Base-by-base conservation (phyloP, 1,140 invertebrate species). In the Drosophila subpulchrella region DNA sequence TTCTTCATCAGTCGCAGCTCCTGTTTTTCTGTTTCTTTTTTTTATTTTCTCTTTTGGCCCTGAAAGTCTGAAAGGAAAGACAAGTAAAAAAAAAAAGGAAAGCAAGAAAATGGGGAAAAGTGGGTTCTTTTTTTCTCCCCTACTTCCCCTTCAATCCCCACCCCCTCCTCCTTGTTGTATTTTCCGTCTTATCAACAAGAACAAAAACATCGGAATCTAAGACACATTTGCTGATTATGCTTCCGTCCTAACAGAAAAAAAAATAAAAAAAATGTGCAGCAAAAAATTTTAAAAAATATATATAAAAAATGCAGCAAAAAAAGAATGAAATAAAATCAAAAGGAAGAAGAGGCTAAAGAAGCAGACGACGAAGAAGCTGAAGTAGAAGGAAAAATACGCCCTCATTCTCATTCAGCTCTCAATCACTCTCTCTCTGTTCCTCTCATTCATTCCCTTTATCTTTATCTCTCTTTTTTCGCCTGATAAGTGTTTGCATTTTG, bases 401-500 rank as follows among this genome's bases (percentile, higher is more conserved):
- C 67, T 71, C 65, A 70, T 74, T 73, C 34, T 47, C 24, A 15
- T 27, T 73, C 24, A 53, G 32, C 24, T 27, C 15, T 46, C 34
- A 38, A 36, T 42, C 13, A 15, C 41, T 42, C 41, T 7, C n/a
- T n/a, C 15, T 20, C n/a, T n/a, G 8, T 20, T 17, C 4, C 42
- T 10, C 17, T 46, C 17, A 11, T 8, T n/a, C 54, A 50, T 41
- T 67, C 36, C 39, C 48, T 42, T 65, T 68, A 65, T 38, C 48
- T 62, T 51, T 50, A 54, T 61, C 58, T 44, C 51, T 41, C 20
- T 47, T 17, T 41, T 57, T 32, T 60, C 30, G 41, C 56, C 53
- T 85, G 81, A 84, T 84, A 84, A 84, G 77, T 84, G 81, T 77
- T 77, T 82, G 71, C 79, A 70, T 66, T 82, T 71, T 56, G 47